Evolutionary conservation across 2,888 invertebrate genomes (phyloP).

Genomic region (Trisateles emortualis): DNA sequence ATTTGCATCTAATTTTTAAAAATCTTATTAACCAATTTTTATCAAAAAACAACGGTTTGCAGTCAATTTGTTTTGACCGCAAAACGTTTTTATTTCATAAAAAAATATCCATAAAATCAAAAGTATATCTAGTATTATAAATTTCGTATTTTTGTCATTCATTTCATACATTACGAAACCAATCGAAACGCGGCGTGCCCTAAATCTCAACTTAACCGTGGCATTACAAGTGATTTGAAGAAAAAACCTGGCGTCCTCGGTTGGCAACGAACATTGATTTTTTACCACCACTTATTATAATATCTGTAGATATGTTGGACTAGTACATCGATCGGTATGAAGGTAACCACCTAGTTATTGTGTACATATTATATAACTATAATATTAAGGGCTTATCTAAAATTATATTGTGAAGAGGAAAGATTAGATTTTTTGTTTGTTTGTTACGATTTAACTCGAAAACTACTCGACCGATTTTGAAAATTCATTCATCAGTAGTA

Average conservation of each 20-base stretch:
- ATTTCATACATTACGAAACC: constrained; percentile 23
- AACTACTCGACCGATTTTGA: no score
- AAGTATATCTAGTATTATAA: not conserved
- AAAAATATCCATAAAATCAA: no score
- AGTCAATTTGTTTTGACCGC: no score
- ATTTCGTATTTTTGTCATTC: not conserved
- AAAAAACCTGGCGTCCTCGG: constrained; percentile 64
- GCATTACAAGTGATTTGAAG: constrained; percentile 39
- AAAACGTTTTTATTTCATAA: no score
- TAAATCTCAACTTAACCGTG: constrained; percentile 52
- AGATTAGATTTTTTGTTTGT: no score
- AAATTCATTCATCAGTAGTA: no score
- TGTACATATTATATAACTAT: constrained; percentile 1
- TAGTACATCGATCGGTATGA: constrained; percentile 1
- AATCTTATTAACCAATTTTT: no score
- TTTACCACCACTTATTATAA: constrained; percentile 38
- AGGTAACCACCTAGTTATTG: not conserved
- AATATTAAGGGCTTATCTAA: no score
- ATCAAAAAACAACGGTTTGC: no score
- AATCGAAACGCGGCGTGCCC: constrained; percentile 32
- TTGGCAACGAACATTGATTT: constrained; percentile 39
- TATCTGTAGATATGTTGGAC: not conserved
- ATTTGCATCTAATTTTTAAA: no score
- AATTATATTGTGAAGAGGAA: no score
- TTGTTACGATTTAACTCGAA: no score